phyloP scores from a whole-genome alignment of 2,113 vertebrate genomes.

The Zapornia atra region DNA sequence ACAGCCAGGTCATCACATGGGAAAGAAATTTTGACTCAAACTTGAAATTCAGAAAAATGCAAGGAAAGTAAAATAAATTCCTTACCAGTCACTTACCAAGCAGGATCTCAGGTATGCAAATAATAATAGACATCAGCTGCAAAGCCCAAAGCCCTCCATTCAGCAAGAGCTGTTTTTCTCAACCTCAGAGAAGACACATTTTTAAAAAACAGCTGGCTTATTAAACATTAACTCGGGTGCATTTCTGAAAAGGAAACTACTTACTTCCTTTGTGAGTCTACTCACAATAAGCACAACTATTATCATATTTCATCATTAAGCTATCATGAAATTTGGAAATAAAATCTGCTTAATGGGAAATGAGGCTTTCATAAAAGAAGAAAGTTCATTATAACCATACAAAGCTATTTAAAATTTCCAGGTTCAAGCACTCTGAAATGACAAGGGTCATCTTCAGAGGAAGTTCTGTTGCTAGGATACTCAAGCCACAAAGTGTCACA shows the following conservation, averaged over 20 bases:
- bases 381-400: neutral
- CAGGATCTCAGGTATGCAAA: neutral
- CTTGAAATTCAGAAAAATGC: neutral
- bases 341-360: neutral
- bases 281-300: neutral
- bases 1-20: accelerated
- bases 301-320: neutral
- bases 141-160: neutral
- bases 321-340: neutral
- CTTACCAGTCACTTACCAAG: neutral
- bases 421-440: neutral
- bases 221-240: neutral
- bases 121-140: neutral
- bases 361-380: neutral
- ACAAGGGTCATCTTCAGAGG: neutral
- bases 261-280: neutral
- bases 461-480: constrained; percentile 25
- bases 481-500: neutral
- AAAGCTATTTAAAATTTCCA: constrained; percentile 6
- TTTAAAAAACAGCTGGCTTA: neutral
- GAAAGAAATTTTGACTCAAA: neutral
- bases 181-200: neutral
- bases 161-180: neutral
- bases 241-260: neutral
- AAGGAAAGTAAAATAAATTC: neutral